Base-by-base conservation (phyloP, 2,888 invertebrate genomes). In the Meta bourneti region DNA sequence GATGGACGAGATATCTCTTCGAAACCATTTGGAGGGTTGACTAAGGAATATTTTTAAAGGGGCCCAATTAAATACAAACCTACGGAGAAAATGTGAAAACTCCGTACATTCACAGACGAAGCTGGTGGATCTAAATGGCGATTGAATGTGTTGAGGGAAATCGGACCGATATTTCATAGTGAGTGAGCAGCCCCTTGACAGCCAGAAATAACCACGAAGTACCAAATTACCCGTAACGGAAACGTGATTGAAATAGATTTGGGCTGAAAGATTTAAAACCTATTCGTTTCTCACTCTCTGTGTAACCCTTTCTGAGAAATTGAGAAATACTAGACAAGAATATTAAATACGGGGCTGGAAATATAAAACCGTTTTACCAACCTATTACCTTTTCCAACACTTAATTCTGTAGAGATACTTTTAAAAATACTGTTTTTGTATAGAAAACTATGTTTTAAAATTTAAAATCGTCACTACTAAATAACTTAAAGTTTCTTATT, bases 81-180 rank as follows among this genome's bases (percentile, higher is more conserved):
- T 49, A 11, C 16, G 16, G 52, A 78, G 51, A 78, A 61, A 61
- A 61, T 61, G 6, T 16, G 61, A 61, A 0, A 9, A 16, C 61
- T 61, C 61, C 61, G 34, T 34, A 61, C 11, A 61, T 61, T 9
- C 13, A 61, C 7, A 61, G 5, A 61, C 61, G 8, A 13, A 75
- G 49, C 70, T 79, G n/a, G 78, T 54, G 88, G 61, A 81, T 88
- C 81, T 88, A 88, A 88, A 61, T 49, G 49, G 48, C 80, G 9
- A 71, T 71, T 49, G 78, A 80, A 74, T 74, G 88, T 69, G 80
- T 61, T 88, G 88, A 88, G 71, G 54, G 70, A 54, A 87, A 78
- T 71, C 20, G 19, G 78, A 70, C 13, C 80, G 16, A 88, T 88
- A 80, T 80, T 80, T 88, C 71, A 74, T 34, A 20, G 19, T 74